A percentile compares a stretch with the other conserved stretches of the same genome.
Conservation (phyloP, 2,888 invertebrate species). For the Lordiphosa fenestrarum region DNA sequence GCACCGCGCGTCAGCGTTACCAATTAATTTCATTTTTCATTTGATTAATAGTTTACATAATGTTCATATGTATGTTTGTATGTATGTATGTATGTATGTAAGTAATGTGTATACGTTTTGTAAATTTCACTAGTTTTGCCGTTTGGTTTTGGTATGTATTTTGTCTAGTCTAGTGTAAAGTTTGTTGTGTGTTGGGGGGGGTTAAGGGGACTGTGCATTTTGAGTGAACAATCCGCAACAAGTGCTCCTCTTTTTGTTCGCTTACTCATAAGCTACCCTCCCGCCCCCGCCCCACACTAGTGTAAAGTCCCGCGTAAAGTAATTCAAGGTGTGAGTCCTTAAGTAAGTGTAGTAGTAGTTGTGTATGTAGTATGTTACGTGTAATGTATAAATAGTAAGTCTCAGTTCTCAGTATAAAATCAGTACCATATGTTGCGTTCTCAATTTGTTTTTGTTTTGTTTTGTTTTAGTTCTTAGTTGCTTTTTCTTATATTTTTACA, state of each 20-base stretch:
- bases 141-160: constrained; percentile 31
- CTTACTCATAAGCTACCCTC: constrained; percentile 9
- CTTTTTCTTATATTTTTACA: constrained; percentile 38
- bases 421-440: constrained; percentile 69
- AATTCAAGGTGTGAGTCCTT: constrained; percentile 48
- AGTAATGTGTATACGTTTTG: constrained; percentile 45
- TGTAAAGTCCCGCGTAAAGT: constrained; percentile 37
- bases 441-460: constrained; percentile 44
- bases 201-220: neutral
- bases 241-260: neutral
- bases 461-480: constrained; percentile 28
- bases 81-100: constrained; percentile 30
- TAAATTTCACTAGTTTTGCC: constrained; percentile 67
- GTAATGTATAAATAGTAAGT: constrained; percentile 64
- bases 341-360: constrained; percentile 44
- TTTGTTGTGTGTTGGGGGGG: constrained; percentile 13
- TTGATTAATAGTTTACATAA: constrained; percentile 33
- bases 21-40: constrained; percentile 27
- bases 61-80: constrained; percentile 23
- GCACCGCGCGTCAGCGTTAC: constrained; percentile 69
- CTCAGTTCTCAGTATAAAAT: constrained; percentile 75
- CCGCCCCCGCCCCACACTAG: neutral
- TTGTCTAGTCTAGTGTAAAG: constrained; percentile 38
- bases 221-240: too few species aligned
- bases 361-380: constrained; percentile 26